These are phyloP conservation scores for Pelobates fuscus DNA, from an alignment of 2,113 vertebrate species.

Conservation along the genomic window DNA sequence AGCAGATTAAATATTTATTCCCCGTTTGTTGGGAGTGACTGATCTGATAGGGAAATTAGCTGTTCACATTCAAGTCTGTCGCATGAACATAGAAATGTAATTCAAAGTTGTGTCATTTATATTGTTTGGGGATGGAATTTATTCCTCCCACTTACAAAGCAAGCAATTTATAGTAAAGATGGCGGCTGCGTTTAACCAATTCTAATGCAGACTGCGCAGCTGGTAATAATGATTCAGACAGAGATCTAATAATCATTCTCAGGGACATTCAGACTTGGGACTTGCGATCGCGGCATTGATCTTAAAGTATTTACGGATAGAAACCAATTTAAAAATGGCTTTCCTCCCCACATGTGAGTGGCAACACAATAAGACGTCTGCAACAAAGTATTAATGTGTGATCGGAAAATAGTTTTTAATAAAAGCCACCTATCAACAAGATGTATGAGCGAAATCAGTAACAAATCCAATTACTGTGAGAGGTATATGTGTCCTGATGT, in stretches of 20 bases:
- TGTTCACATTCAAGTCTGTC: constrained; percentile 32
- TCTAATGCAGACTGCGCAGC: neutral
- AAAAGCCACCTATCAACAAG: neutral
- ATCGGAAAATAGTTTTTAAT: too few relatives aligned
- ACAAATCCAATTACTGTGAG: too few relatives aligned
- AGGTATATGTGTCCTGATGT: too few relatives aligned
- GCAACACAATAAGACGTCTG: neutral
- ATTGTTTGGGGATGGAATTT: constrained; percentile 20
- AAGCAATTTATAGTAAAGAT: constrained; percentile 29
- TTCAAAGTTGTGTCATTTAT: constrained; percentile 42
- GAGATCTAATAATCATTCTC: neutral
- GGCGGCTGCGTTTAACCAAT: neutral
- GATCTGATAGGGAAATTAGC: constrained; percentile 38
- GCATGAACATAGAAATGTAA: constrained; percentile 38
- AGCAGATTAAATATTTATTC: constrained; percentile 47
- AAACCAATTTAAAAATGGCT: neutral
- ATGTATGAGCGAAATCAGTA: neutral
- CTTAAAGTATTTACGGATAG: neutral
- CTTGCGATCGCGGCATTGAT: neutral
- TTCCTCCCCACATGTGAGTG: neutral
- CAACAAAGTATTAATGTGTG: neutral
- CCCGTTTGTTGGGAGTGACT: constrained; percentile 26
- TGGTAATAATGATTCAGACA: constrained; percentile 16
- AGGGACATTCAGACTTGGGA: neutral
- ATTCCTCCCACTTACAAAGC: constrained; percentile 33